These are phyloP conservation scores for Steinernema feltiae DNA, from an alignment of 1,140 invertebrate genomes.

Conservation along the genomic window DNA sequence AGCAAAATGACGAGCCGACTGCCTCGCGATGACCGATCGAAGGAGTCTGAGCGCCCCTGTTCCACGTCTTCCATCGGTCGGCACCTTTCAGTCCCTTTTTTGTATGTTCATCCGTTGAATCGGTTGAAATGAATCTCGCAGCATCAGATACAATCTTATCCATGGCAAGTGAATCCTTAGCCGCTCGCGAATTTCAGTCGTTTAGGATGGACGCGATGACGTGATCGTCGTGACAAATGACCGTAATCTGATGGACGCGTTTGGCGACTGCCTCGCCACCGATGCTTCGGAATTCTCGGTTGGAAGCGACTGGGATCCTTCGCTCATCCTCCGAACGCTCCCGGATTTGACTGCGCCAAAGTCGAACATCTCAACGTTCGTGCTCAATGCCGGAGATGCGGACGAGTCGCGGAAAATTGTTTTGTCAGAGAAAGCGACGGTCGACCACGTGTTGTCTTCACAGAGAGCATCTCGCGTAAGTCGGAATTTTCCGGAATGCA, in stretches of 20 bases:
- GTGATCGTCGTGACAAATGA: neutral
- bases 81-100: neutral
- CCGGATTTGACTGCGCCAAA: neutral
- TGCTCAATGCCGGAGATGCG: too few species aligned
- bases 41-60: too few species aligned
- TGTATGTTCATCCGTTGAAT: neutral
- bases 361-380: neutral
- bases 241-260: neutral
- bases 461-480: too few species aligned
- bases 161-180: neutral
- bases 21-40: too few species aligned
- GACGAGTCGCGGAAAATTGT: too few species aligned
- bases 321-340: neutral
- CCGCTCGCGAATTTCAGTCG: neutral
- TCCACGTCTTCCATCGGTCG: neutral
- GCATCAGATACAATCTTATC: neutral
- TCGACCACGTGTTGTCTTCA: too few species aligned
- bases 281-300: neutral
- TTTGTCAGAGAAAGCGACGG: too few species aligned
- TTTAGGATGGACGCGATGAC: neutral
- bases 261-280: neutral
- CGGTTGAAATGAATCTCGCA: conserved; percentile 1
- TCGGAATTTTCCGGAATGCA: too few species aligned
- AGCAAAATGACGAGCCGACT: too few species aligned
- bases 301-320: neutral